Percentiles rank a stretch among this genome's conserved stretches.
Evolutionary conservation across 2,888 invertebrate genomes (phyloP).

Genomic region (Ischnus inquisitorius): DNA sequence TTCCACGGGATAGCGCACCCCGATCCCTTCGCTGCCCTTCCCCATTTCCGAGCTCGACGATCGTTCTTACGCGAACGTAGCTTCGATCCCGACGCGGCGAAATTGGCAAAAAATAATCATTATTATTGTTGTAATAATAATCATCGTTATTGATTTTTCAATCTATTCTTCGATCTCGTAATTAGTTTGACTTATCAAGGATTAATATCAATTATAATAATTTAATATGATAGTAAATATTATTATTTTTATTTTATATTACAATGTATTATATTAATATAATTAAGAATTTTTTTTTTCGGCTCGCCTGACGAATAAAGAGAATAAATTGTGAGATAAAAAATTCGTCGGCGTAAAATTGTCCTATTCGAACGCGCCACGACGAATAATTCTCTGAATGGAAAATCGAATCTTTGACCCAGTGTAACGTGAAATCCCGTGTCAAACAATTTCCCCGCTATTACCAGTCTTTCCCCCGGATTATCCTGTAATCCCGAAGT

Average conservation of each 20-base stretch:
- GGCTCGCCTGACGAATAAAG: too few relatives aligned
- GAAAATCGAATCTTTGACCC: slow-evolving; percentile 24
- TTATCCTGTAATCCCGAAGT: slow-evolving; percentile 68
- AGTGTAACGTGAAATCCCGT: slow-evolving; percentile 3
- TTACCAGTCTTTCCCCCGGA: slow-evolving; percentile 4
- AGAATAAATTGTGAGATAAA: neutral
- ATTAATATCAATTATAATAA: too few relatives aligned
- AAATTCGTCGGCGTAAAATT: neutral
- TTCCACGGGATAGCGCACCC: slow-evolving; percentile 78
- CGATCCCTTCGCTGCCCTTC: slow-evolving; percentile 68
- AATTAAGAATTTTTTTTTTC: too few relatives aligned
- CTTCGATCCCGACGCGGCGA: neutral
- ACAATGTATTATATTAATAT: too few relatives aligned
- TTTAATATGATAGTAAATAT: too few relatives aligned
- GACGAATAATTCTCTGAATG: neutral
- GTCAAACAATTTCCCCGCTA: neutral
- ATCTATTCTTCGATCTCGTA: neutral
- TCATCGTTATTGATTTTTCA: neutral
- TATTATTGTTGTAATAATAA: too few relatives aligned
- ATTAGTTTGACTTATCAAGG: neutral
- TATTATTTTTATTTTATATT: too few relatives aligned
- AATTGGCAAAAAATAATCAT: too few relatives aligned
- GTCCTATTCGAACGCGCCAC: too few relatives aligned
- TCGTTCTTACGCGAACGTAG: slow-evolving; percentile 12
- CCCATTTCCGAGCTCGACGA: slow-evolving; percentile 30